Conservation (phyloP, 1,140 invertebrate genomes). For the Caenorhabditis tropicalis region DNA sequence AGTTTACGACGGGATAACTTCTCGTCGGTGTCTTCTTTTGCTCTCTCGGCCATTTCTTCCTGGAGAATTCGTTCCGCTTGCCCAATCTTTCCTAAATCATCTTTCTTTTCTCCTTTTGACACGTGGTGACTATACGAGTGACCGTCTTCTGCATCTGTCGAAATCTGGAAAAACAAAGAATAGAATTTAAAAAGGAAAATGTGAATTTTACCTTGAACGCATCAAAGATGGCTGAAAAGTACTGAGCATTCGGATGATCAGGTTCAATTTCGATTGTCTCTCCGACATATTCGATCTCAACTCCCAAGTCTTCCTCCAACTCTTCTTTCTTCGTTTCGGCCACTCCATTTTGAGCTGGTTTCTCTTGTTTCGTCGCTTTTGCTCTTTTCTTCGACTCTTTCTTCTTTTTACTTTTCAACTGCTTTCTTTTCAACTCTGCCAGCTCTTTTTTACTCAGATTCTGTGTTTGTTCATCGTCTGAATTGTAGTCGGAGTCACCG, state of each 20-base stretch:
- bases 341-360: neutral
- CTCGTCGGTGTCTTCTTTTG: conserved; percentile 64
- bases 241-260: conserved; percentile 64
- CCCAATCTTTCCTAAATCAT: conserved; percentile 14
- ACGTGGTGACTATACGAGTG: neutral
- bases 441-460: conserved; percentile 47
- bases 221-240: conserved; percentile 69
- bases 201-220: conserved; percentile 63
- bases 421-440: conserved; percentile 59
- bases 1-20: conserved; percentile 68
- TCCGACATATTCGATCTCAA: conserved; percentile 68
- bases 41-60: conserved; percentile 60
- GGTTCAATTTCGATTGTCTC: conserved; percentile 62
- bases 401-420: conserved; percentile 71
- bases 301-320: conserved; percentile 46
- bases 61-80: conserved; percentile 53
- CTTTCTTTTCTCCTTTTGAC: conserved; percentile 22
- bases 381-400: conserved; percentile 68
- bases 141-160: neutral
- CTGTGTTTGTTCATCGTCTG: neutral
- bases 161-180: neutral
- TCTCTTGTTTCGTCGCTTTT: conserved; percentile 52
- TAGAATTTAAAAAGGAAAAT: neutral
- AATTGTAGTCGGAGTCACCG: neutral
- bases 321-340: conserved; percentile 41